Percentiles rank a stretch among this genome's conserved stretches.
Evolutionary conservation across 2,888 invertebrate genomes (phyloP).

Genomic region (Cryptosula pallasiana): DNA sequence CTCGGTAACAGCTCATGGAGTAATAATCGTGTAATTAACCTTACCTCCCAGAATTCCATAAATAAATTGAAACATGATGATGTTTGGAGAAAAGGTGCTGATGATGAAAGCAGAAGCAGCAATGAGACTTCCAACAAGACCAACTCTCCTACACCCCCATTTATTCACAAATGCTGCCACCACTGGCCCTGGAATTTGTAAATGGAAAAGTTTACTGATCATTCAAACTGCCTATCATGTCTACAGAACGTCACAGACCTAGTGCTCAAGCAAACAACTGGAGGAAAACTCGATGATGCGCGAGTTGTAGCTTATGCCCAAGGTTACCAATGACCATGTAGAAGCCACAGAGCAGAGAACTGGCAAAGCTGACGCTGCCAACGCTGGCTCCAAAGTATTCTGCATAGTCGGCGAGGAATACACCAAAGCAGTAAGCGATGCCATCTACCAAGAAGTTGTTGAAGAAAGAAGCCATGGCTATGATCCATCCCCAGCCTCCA

Average conservation of each 20-base stretch:
- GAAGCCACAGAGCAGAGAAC: slow-evolving; percentile 12
- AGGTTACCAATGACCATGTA: slow-evolving; percentile 15
- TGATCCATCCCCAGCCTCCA: slow-evolving; percentile 25
- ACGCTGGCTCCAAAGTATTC: neutral
- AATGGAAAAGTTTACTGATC: neutral
- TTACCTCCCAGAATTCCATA: slow-evolving; percentile 82
- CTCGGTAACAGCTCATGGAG: no score
- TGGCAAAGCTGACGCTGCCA: neutral
- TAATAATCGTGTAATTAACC: no score
- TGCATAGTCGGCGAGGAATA: neutral
- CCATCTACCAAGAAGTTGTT: slow-evolving; percentile 23
- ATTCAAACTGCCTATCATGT: neutral
- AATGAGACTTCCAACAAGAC: slow-evolving; percentile 74
- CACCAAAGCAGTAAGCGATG: slow-evolving; percentile 25
- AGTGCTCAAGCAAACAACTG: no score
- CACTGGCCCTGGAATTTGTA: slow-evolving; percentile 68
- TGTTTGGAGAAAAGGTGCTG: slow-evolving; percentile 72
- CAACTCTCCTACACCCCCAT: slow-evolving; percentile 79
- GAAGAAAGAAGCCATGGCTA: slow-evolving; percentile 19
- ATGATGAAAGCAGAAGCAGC: slow-evolving; percentile 66
- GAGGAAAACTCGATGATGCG: no score
- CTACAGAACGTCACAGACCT: no score
- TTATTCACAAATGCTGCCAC: slow-evolving; percentile 85
- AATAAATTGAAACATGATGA: slow-evolving; percentile 73
- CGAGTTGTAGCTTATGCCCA: no score